Evolutionary conservation across 1,140 invertebrate species (phyloP).

Genomic region (Hylaeus volcanicus): DNA sequence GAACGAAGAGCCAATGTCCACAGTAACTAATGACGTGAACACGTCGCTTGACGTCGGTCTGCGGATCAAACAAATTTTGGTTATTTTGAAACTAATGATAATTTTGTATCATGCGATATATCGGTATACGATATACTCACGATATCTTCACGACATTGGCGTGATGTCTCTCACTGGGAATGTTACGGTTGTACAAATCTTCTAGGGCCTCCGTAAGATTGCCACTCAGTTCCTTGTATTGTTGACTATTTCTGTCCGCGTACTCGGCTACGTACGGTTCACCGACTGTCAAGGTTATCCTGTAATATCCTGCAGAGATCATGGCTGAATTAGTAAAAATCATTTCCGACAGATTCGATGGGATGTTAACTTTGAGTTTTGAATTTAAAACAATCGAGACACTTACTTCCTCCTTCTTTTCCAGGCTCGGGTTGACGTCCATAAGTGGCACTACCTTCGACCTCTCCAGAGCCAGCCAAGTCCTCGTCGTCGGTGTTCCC

Average conservation of each 20-base stretch:
- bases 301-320: slow-evolving; percentile 70
- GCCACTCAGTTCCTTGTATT: slow-evolving; percentile 69
- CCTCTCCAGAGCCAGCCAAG: slow-evolving; percentile 67
- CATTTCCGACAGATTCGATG: background rate
- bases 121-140: slow-evolving; percentile 63
- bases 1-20: slow-evolving; percentile 75
- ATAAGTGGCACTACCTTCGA: slow-evolving; percentile 67
- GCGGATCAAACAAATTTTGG: slow-evolving; percentile 9
- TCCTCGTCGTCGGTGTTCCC: slow-evolving; percentile 71
- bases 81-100: background rate
- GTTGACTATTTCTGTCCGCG: slow-evolving; percentile 66
- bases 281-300: slow-evolving; percentile 71
- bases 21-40: slow-evolving; percentile 72
- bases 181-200: slow-evolving; percentile 64
- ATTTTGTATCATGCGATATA: too few species aligned
- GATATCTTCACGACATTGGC: slow-evolving; percentile 74
- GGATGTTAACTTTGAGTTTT: background rate
- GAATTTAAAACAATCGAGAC: background rate
- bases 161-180: slow-evolving; percentile 68
- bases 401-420: slow-evolving; percentile 47
- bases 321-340: background rate
- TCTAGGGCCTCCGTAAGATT: slow-evolving; percentile 71
- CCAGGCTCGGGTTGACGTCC: too few species aligned
- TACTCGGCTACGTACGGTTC: slow-evolving; percentile 74
- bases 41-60: slow-evolving; percentile 69